Evolutionary conservation across 2,797 vertebrate species (phyloP), one percentile per base, ranked within the genome.

Genomic region (Pseudocheirus occidentalis): DNA sequence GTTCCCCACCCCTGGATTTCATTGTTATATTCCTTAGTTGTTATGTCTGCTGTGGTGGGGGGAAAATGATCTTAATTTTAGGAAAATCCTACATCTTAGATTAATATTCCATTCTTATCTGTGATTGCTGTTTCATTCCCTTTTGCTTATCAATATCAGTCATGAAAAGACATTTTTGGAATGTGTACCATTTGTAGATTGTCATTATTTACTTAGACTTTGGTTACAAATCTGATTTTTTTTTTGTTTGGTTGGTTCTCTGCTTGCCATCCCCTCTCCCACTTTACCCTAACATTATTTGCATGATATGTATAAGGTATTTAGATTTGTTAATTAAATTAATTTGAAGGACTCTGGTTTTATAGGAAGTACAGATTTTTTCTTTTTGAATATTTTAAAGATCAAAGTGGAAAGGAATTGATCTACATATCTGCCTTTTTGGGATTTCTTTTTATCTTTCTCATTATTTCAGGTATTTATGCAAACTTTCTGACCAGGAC

Each of bases 401-500:
- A 53, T 28, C 96, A 54, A 55, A 97, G n/a, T 66, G 95, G 95
- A 97, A 53, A 50, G 94, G 52, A 96, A 28, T 92, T 94, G 12
- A 62, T 92, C 13, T 59, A 94, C 90, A 94, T 50, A 4, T 94
- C 34, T 95, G 55, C 93, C 34, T 93, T 58, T 59, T 29, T 31
- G 81, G 90, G 2, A 91, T 91, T 95, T 93, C 95, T 10, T 94
- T 0, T 94, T 54, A 52, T 40, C 95, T 92, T 97, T 98, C 55
- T 97, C 53, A 95, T 98, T 94, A 62, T 97, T 98, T 91, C 98
- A 99, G 99, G 98, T 99, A 99, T 98, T 99, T 99, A 98, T 99
- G 99, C 98, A 99, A 99, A 98, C 99, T 99, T 96, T 99, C 99
- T 40, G 99, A 99, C 98, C 99, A 99, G 99, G 99, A 99, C 98